A percentile compares a stretch with the other conserved stretches of the same genome.
Evolutionary conservation across 2,113 vertebrate species (phyloP).

Genomic region (Coptodon bakossiorum): DNA sequence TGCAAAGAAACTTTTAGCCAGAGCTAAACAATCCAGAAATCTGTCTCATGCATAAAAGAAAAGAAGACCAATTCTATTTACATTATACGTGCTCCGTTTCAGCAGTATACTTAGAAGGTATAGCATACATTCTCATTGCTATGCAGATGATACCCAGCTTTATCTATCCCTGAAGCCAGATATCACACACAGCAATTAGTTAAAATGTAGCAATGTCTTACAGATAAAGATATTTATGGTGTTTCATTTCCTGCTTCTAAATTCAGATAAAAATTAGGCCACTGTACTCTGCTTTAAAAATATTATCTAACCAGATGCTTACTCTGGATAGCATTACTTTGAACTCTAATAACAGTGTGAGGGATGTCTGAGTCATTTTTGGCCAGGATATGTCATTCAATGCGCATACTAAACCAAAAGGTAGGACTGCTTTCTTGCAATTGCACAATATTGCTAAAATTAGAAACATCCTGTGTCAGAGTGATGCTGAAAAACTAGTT

Average conservation of each 20-base stretch:
- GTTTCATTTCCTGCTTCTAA: neutral
- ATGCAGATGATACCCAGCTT: neutral
- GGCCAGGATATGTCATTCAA: neutral
- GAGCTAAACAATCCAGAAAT: neutral
- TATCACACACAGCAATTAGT: neutral
- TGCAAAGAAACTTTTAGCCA: neutral
- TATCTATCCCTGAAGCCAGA: neutral
- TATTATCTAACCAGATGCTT: neutral
- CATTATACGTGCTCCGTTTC: accelerated
- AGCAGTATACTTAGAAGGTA: neutral
- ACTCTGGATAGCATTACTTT: neutral
- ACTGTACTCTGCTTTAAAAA: neutral
- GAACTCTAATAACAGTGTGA: neutral
- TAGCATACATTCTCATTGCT: neutral
- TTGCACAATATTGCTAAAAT: neutral
- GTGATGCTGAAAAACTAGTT: neutral
- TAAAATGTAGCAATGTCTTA: neutral
- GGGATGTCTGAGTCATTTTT: neutral
- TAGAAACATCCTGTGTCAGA: neutral
- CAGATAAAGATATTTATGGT: neutral
- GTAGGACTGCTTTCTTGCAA: neutral
- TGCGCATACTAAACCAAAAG: neutral
- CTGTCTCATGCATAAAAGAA: neutral
- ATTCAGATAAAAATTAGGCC: neutral
- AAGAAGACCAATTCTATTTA: neutral